Base-by-base conservation (phyloP, 2,888 invertebrate species). In the Dicyrtoma fusca region DNA sequence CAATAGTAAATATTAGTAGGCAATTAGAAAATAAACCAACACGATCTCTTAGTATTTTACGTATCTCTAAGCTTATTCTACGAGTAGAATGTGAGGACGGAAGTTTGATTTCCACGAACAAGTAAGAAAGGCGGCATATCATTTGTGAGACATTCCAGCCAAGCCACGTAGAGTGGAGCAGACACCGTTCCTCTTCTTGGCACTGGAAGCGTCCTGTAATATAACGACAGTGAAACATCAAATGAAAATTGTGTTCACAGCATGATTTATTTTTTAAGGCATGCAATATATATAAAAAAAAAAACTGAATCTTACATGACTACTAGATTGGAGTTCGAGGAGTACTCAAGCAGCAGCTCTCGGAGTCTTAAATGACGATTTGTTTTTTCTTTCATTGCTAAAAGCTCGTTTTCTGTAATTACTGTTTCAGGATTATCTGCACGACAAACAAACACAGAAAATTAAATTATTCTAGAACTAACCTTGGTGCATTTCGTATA, bases 81-180 rank as follows among this genome's bases (percentile, higher is more conserved):
- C 10, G 74, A 74, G 59, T 71, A 74, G 21, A 71, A 74, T 6
- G 74, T 74, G 3, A 74, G 64, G 10, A 74, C 74, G 17, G 74
- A 74, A 10, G 71, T 62, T 55, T 74, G 74, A 45, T 74, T 74
- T 34, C 74, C 74, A 66, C 74, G 71, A 21, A 74, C 71, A 49
- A 74, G 69, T 14, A 74, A 45, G 26, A 86, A 85, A 0, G 97
- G 96, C 51, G 95, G 96, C 85, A 97, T 88, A 81, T 90, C 91
- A 79, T 88, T 88, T 42, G 95, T 94, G 81, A 97, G 86, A 82
- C 91, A 88, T 85, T 97, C 97, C 81, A 97, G 84, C 97, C 97
- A 97, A 14, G 94, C 91, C 94, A 97, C 93, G 85, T 97, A 97
- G 59, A 97, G 86, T 0, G 94, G 90, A 1, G 95, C 92, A 1